Base-by-base conservation (phyloP, 2,888 invertebrate genomes). In the Sminthurides aquaticus region DNA sequence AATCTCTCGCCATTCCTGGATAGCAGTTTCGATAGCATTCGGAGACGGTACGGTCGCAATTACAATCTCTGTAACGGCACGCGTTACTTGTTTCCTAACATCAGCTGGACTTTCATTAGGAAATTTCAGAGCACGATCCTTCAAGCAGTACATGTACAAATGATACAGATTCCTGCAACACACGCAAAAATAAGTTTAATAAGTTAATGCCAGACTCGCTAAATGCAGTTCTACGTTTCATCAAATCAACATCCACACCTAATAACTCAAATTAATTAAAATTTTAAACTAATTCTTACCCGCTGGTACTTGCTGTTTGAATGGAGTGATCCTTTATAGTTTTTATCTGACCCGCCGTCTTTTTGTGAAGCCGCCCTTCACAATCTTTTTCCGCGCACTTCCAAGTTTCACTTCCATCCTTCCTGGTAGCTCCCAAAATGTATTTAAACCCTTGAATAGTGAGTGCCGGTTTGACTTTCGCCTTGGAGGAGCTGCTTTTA, bases 351-450 rank as follows among this genome's bases (percentile, higher is more conserved):
- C 8, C 43, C 5, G 43, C 43, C 8, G 43, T 34, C 43, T 34
- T 34, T 15, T 34, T 34, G 43, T n/a, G n/a, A n/a, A n/a, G n/a
- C n/a, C n/a, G n/a, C n/a, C n/a, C 62, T 28, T 62, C 57, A 49
- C 62, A 62, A 2, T 48, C 28, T 27, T 28, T 24, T 5, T 57
- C 57, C 3, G 20, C 22, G 27, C 62, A 62, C 3, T 25, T n/a
- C 62, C 62, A 62, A 11, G 28, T 57, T 49, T 56, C 34, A 49
- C 49, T 57, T 48, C 57, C 57, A 49, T 62, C 57, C 43, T 62
- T 62, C 26, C 62, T 15, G 1, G 27, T 34, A n/a, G 18, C 11
- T 25, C 25, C 43, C 3, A 43, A 24, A 15, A 57, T 24, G 49
- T 62, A 62, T 15, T 57, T 25, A n/a, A 27, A 57, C 1, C 62